Evolutionary conservation across 1,140 invertebrate species (phyloP), one percentile per base, ranked within the genome.

Genomic region (Colletes gigas): DNA sequence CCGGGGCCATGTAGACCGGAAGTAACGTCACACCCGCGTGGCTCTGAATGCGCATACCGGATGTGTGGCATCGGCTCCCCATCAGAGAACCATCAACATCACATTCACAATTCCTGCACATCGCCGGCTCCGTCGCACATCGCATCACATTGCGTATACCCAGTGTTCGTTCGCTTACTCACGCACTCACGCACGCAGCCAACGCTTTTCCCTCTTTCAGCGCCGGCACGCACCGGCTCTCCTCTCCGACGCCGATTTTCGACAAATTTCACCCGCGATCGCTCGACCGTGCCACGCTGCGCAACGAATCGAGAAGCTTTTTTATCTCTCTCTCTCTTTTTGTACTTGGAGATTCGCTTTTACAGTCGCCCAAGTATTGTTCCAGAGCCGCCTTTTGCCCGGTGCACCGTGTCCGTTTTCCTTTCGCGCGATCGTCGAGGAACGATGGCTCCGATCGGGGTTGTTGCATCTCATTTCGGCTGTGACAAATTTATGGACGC

Each of bases 31-130:
- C 93, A 93, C 90, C 92, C 93, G 93, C 92, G 90, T 93, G 92
- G 90, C 88, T 93, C 91, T 93, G 91, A 93, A 93, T 93, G 93
- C 93, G 93, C 93, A 93, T 93, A 93, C 93, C 93, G 93, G 93
- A 93, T 93, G 93, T 91, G 92, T 92, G 92, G 92, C 93, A 93
- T 93, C 92, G 92, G 92, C 92, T 93, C 93, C 91, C 93, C 92
- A 93, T 93, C 91, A 91, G 87, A 91, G 87, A 89, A 86, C 91
- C 91, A 93, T 93, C 91, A 92, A 91, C 92, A 90, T 91, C 90
- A 87, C 90, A 90, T 90, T 91, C 89, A 90, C 89, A 86, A 90
- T 90, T 90, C 89, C 88, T 84, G 90, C 88, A 89, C 90, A 89
- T 91, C 89, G 89, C 87, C 82, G 85, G 75, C 85, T 87, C 30